Evolutionary conservation across 2,113 vertebrate species (phyloP).

Genomic region (Sardina pilchardus): DNA sequence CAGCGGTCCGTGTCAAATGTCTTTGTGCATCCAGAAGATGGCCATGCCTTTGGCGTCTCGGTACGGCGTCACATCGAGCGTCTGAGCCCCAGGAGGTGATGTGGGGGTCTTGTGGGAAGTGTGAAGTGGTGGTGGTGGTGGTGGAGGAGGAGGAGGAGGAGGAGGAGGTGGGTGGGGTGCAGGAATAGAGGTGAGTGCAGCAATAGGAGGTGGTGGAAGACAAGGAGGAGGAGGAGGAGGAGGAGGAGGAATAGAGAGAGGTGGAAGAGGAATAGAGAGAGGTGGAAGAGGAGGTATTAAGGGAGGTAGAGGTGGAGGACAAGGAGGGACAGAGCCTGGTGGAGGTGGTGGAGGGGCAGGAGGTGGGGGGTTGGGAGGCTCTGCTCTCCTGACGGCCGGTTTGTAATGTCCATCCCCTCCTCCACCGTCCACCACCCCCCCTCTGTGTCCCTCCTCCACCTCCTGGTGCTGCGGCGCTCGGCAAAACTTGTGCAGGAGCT

Average conservation of each 20-base stretch:
- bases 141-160: conserved; percentile 35
- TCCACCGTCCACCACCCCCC: not conserved
- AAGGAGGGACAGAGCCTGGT: not conserved
- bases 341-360: conserved; percentile 18
- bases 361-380: conserved; percentile 44
- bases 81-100: conserved; percentile 57
- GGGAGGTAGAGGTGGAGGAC: not conserved
- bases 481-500: conserved; percentile 75
- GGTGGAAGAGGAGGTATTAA: not conserved
- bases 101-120: not conserved
- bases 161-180: conserved; percentile 29
- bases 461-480: conserved; percentile 30
- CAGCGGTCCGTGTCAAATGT: conserved; percentile 68
- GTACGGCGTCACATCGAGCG: conserved; percentile 75
- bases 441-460: not conserved
- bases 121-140: conserved; percentile 12
- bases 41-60: conserved; percentile 79
- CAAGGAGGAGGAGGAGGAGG: conserved; percentile 3
- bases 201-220: conserved; percentile 1
- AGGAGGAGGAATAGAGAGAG: conserved; percentile 18
- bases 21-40: conserved; percentile 97
- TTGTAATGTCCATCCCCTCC: not conserved
- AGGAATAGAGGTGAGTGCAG: not conserved
- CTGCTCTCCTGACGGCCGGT: not conserved
- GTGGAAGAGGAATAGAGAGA: not conserved